Base-by-base conservation (phyloP, 2,797 vertebrate genomes). In the Adelosebastes latens region DNA sequence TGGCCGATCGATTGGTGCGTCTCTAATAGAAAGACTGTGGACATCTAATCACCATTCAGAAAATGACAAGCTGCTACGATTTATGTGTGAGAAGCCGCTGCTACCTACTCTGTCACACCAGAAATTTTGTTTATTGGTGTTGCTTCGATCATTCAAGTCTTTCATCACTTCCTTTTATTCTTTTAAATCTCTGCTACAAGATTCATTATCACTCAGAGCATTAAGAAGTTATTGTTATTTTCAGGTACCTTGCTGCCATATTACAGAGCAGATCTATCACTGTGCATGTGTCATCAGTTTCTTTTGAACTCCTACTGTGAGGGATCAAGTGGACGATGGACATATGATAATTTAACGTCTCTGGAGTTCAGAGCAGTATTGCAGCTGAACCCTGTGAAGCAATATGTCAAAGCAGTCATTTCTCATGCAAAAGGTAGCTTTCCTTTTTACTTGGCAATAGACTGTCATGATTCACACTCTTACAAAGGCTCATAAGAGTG, bases 331-430 rank as follows among this genome's bases (percentile, higher is more conserved):
- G 58, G 62, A 80, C 63, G 32, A 16, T 63, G 58, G 61, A 78
- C 71, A 42, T 49, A 27, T 32, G 13, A 24, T 65, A 18, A 83
- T 65, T 34, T 13, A 22, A 29, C 29, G 42, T 72, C 20, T 75
- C 36, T 69, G 34, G 56, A 71, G 56, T 74, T 76, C n/a, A 74
- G 66, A 84, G 59, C 49, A 52, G 46, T 25, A 42, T 36, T 66
- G 55, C 13, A 64, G 29, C 8, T 60, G 16, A 72, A 32, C 39
- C 8, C 18, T 49, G 42, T 52, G 13, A 64, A 56, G 53, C 14
- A 56, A 20, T 9, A 36, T 29, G 77, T 63, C 24, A 72, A 62
- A 72, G 60, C 58, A 67, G 12, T 65, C 65, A 16, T 72, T 67
- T 52, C 3, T 55, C 16, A 42, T 76, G 24, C 24, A 55, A 55